Evolutionary conservation across 2,113 vertebrate genomes (phyloP).

Genomic region (Taxidea taxus): DNA sequence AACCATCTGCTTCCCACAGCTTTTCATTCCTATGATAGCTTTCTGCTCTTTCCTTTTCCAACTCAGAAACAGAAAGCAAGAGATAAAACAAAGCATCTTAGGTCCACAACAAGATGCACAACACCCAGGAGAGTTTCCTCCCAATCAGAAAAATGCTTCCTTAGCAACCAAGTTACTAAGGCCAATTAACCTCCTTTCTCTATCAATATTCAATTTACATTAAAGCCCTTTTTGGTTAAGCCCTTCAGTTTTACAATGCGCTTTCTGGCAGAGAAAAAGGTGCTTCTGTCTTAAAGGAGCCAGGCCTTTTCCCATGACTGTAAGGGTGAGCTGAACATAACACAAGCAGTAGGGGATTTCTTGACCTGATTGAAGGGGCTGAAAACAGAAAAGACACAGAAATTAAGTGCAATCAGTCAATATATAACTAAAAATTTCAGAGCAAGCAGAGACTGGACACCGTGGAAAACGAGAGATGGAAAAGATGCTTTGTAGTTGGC

Average conservation of each 20-base stretch:
- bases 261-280: slow-evolving; percentile 49
- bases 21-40: slow-evolving; percentile 66
- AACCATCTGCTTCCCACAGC: slow-evolving; percentile 74
- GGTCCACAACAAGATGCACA: slow-evolving; percentile 49
- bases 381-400: not conserved
- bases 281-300: slow-evolving; percentile 62
- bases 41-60: slow-evolving; percentile 67
- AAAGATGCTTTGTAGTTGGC: slow-evolving; percentile 15
- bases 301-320: not conserved
- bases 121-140: slow-evolving; percentile 59
- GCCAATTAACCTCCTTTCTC: slow-evolving; percentile 59
- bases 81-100: slow-evolving; percentile 59
- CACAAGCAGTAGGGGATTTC: not conserved
- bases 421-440: not conserved
- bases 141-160: slow-evolving; percentile 68
- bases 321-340: not conserved
- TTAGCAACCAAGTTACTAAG: slow-evolving; percentile 70
- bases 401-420: slow-evolving; percentile 48
- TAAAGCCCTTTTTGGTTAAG: slow-evolving; percentile 52
- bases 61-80: slow-evolving; percentile 66
- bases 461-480: not conserved
- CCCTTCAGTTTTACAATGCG: slow-evolving; percentile 55
- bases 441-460: not conserved
- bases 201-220: slow-evolving; percentile 64
- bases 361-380: not conserved